Evolutionary conservation across 2,888 invertebrate species (phyloP).

Genomic region (Caenorhabditis sp.): DNA sequence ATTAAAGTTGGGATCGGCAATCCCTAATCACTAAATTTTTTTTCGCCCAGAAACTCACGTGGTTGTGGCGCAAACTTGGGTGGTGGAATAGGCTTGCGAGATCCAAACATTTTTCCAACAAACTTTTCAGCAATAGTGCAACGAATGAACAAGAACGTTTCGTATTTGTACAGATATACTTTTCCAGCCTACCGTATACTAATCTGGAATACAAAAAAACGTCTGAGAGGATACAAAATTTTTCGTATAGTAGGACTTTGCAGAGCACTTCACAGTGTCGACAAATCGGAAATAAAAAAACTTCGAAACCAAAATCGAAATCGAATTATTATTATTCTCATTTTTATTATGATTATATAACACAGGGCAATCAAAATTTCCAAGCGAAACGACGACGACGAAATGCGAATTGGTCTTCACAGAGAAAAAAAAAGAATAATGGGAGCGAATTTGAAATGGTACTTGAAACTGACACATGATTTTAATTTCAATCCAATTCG

Average conservation of each 20-base stretch:
- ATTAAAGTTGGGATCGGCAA: too few species aligned
- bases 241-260: background rate
- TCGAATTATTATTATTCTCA: background rate
- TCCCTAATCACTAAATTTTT: too few species aligned
- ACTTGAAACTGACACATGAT: background rate
- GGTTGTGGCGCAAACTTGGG: slow-evolving; percentile 30
- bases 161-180: background rate
- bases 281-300: background rate
- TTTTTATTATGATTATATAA: background rate
- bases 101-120: slow-evolving; percentile 3
- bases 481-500: background rate
- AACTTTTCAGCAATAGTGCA: background rate
- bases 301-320: background rate
- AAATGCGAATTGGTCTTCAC: background rate
- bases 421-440: background rate
- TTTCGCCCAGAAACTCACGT: background rate
- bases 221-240: background rate
- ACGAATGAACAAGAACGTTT: background rate
- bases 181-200: background rate
- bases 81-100: slow-evolving; percentile 19
- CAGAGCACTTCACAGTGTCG: background rate
- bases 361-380: background rate
- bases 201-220: background rate
- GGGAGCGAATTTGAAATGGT: background rate
- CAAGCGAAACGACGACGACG: background rate